These are phyloP conservation scores for Aquatica leii DNA, from an alignment of 2,888 invertebrate genomes.

Conservation along the genomic window DNA sequence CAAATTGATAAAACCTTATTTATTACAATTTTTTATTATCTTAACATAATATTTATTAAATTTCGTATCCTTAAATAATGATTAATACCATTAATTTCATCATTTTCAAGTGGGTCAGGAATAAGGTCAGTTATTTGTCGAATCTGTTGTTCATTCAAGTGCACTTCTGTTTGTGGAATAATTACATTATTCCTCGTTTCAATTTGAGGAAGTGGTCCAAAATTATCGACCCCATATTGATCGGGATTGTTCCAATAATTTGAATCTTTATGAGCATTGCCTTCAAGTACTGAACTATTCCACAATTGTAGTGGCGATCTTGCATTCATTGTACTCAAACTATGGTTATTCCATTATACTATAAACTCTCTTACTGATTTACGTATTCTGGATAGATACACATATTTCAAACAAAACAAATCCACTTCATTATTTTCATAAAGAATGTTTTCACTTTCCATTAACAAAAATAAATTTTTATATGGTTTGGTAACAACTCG, in stretches of 20 bases:
- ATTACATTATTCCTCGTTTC: neutral
- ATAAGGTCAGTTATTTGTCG: no score
- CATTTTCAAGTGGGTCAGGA: no score
- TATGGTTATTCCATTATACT: neutral
- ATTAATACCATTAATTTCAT: no score
- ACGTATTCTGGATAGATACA: neutral
- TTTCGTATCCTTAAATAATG: no score
- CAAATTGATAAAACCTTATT: no score
- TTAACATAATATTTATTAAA: no score
- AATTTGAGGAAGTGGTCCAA: neutral
- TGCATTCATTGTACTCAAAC: conserved; percentile 1
- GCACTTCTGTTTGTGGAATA: no score
- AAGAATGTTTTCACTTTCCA: neutral
- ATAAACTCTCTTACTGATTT: conserved; percentile 1
- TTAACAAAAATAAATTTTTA: neutral
- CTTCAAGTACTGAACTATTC: conserved; percentile 1
- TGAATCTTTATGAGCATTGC: neutral
- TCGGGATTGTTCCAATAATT: neutral
- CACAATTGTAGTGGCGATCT: conserved; percentile 2
- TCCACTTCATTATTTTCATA: neutral
- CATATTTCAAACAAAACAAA: neutral
- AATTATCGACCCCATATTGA: neutral
- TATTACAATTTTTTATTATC: no score
- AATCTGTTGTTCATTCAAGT: no score
- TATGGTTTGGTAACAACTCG: neutral